Conservation (phyloP, 2,113 vertebrate species). For the Bagarius yarrelli region DNA sequence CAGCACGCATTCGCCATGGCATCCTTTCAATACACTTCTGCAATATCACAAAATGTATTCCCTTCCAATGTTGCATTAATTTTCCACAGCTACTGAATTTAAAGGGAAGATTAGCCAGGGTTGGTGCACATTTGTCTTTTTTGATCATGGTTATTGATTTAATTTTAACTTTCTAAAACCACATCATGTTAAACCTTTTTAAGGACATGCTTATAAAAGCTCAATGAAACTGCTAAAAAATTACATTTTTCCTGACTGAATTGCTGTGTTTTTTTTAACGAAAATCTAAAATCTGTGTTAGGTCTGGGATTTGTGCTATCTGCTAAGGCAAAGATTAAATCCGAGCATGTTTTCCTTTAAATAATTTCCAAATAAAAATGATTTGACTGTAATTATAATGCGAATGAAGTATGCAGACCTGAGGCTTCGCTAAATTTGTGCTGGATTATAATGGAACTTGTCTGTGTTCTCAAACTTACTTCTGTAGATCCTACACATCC, state of each 20-base stretch:
- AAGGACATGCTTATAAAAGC: slow-evolving; percentile 48
- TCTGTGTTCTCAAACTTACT: not conserved
- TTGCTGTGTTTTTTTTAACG: slow-evolving; percentile 37
- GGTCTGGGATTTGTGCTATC: not conserved
- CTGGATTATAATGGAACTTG: not conserved
- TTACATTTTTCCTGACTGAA: not conserved
- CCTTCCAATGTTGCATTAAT: no score
- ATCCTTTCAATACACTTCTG: no score
- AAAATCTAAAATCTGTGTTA: slow-evolving; percentile 39
- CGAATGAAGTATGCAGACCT: not conserved
- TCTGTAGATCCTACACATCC: not conserved
- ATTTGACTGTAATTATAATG: not conserved
- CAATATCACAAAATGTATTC: no score
- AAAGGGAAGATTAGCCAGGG: not conserved
- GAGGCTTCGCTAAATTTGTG: not conserved
- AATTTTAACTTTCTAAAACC: slow-evolving; percentile 24
- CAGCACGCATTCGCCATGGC: no score
- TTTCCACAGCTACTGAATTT: slow-evolving; percentile 15
- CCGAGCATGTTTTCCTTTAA: not conserved
- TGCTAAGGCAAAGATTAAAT: not conserved
- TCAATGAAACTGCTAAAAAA: slow-evolving; percentile 41
- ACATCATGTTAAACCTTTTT: slow-evolving; percentile 52
- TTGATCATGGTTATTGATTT: slow-evolving; percentile 18
- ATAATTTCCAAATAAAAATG: not conserved
- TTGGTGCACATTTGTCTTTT: slow-evolving; percentile 28